A percentile compares a stretch with the other conserved stretches of the same genome.
These are phyloP conservation scores for Synergus laeviventris DNA, from an alignment of 2,888 invertebrate species.

Conservation along the genomic window DNA sequence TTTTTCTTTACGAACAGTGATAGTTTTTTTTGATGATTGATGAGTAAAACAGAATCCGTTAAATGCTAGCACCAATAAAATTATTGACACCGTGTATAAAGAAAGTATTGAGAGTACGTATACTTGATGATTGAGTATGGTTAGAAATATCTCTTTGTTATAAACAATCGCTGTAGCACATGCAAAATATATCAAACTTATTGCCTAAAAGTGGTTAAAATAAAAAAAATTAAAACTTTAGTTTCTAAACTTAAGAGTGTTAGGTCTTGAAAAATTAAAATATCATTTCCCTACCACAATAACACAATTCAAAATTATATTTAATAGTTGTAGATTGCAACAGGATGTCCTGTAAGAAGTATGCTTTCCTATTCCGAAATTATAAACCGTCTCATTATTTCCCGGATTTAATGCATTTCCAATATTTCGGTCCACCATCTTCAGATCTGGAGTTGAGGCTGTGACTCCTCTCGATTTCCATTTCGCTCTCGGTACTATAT, in stretches of 20 bases:
- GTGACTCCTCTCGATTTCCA: neutral
- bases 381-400: neutral
- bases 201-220: neutral
- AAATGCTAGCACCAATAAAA: constrained; percentile 1
- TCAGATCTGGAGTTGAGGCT: constrained; percentile 11
- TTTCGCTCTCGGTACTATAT: neutral
- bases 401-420: neutral
- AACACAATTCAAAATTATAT: neutral
- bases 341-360: too few species aligned
- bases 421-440: neutral
- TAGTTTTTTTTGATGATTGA: constrained; percentile 1
- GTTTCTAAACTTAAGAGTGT: neutral
- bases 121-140: neutral
- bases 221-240: neutral
- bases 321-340: neutral
- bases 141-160: neutral
- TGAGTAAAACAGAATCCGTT: neutral
- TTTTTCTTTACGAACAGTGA: neutral
- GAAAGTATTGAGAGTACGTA: neutral
- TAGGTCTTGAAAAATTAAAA: neutral
- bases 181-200: neutral
- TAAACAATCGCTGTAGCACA: constrained; percentile 8
- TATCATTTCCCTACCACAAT: neutral
- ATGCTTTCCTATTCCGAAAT: neutral
- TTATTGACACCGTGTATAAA: neutral